Percentiles rank a stretch among this genome's conserved stretches.
These are phyloP conservation scores for Mastigias papua DNA, from an alignment of 30 jellyfish, hydroid and myxozoan genomes.

Conservation along the genomic window DNA sequence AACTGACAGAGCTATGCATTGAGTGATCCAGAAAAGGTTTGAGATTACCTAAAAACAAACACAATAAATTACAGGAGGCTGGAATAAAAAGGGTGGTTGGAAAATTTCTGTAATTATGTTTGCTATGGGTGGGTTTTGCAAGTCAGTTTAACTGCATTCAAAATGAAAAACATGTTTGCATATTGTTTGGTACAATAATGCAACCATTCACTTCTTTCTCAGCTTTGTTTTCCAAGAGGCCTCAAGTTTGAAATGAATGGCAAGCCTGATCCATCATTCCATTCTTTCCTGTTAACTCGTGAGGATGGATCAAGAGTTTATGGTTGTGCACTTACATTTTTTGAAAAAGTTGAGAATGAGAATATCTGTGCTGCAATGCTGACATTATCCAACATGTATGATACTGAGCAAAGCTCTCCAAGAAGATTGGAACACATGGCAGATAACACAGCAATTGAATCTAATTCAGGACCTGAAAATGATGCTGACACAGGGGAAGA, in stretches of 20 bases:
- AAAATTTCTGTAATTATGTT: too few relatives aligned
- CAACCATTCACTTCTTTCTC: conserved; percentile 4
- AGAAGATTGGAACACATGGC: conserved; percentile 2
- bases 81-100: too few relatives aligned
- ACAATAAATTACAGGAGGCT: too few relatives aligned
- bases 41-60: too few relatives aligned
- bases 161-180: too few relatives aligned
- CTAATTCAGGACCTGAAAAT: background rate
- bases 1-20: too few relatives aligned
- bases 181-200: background rate
- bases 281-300: conserved; percentile 91
- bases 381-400: conserved; percentile 81
- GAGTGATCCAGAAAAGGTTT: too few relatives aligned
- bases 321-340: conserved; percentile 92
- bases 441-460: background rate
- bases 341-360: conserved; percentile 77
- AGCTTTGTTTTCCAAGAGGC: conserved; percentile 98
- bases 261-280: conserved; percentile 75
- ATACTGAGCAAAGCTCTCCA: conserved; percentile 57
- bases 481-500: background rate
- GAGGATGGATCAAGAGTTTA: conserved; percentile 95
- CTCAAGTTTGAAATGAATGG: conserved; percentile 71
- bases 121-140: too few relatives aligned
- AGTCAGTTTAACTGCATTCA: too few relatives aligned
- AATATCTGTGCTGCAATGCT: conserved; percentile 85